Evolutionary conservation across 2,797 vertebrate genomes (phyloP).

Genomic region (Choloepus didactylus): DNA sequence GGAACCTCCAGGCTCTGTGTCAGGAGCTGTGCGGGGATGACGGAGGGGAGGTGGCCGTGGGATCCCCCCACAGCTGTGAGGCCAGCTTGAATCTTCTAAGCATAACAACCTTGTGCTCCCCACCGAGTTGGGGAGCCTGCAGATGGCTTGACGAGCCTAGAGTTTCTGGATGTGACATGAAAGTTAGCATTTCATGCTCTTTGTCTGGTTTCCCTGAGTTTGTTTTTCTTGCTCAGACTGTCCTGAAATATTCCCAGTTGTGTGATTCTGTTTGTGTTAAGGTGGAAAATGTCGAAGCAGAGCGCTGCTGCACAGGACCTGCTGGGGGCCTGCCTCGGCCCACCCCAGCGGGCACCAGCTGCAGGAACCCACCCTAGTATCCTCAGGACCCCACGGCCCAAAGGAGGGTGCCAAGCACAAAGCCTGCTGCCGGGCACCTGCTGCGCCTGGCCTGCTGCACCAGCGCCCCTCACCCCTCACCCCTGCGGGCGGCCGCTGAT

Average conservation of each 20-base stretch:
- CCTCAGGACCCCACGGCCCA: too few relatives aligned
- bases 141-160: conserved; percentile 18
- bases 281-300: background rate
- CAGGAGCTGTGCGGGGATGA: fast-evolving
- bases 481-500: fast-evolving
- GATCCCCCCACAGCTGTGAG: fast-evolving
- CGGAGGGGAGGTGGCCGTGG: background rate
- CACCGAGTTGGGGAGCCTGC: background rate
- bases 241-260: background rate
- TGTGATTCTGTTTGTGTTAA: background rate
- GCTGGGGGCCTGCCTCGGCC: too few relatives aligned
- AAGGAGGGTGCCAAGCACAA: fast-evolving
- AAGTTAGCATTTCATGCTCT: background rate
- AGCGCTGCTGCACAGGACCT: background rate
- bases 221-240: conserved; percentile 31
- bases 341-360: too few relatives aligned
- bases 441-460: too few relatives aligned
- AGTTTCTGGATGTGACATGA: conserved; percentile 63
- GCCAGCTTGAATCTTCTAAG: background rate
- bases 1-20: background rate
- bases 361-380: too few relatives aligned
- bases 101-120: background rate
- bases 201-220: conserved; percentile 30
- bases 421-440: background rate
- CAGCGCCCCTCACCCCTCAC: background rate